Evolutionary conservation across 2,113 vertebrate species (phyloP).

Genomic region (Coptodon bakossiorum): DNA sequence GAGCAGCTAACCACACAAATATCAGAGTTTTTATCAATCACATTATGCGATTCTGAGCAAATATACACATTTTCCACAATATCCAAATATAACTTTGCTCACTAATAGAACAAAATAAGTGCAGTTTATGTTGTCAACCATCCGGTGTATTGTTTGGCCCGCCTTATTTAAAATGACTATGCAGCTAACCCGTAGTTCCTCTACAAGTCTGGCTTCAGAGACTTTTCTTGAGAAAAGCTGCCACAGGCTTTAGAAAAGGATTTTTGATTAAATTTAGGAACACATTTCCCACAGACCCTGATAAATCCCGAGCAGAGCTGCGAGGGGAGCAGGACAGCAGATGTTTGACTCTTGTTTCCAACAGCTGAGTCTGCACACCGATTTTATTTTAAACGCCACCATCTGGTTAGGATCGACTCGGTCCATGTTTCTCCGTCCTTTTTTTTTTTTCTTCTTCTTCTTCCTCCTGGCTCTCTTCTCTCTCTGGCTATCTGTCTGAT

Average conservation of each 20-base stretch:
- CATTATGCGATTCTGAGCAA: background rate
- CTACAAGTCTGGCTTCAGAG: background rate
- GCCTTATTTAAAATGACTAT: background rate
- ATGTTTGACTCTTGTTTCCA: constrained; percentile 61
- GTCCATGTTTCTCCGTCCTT: constrained; percentile 19
- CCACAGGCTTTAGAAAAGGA: background rate
- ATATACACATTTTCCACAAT: background rate
- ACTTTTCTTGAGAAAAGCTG: background rate
- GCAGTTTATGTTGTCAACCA: background rate
- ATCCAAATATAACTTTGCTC: background rate
- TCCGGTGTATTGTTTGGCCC: background rate
- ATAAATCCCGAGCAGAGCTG: constrained; percentile 13
- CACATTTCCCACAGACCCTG: background rate
- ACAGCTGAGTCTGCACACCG: constrained; percentile 63
- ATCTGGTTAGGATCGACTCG: constrained; percentile 46
- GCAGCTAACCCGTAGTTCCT: background rate
- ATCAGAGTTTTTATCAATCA: background rate
- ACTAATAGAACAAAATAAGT: background rate
- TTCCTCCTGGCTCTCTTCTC: background rate
- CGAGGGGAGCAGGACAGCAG: constrained; percentile 33
- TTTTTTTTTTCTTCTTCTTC: background rate
- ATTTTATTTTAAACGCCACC: constrained; percentile 65
- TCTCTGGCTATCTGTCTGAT: constrained; percentile 4
- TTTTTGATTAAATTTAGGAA: constrained; percentile 21
- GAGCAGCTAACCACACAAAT: background rate